phyloP scores from a whole-genome alignment of 2,888 invertebrate species.

The Phyllotreta striolata region DNA sequence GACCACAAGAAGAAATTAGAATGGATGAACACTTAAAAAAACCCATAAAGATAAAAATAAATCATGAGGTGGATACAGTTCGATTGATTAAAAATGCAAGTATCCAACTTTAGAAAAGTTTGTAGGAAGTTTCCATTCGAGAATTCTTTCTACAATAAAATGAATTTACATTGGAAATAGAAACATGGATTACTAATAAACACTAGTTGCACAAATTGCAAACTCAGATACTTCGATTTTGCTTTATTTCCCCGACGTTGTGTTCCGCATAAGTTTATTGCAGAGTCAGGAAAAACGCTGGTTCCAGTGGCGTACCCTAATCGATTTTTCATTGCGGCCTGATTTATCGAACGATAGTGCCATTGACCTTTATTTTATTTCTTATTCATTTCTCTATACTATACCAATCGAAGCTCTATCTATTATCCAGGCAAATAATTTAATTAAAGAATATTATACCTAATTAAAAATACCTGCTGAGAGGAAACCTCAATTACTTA shows the following conservation, averaged over 20 bases:
- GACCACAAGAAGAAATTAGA: too few relatives aligned
- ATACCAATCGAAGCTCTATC: too few relatives aligned
- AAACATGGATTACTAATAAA: slow-evolving; percentile 47
- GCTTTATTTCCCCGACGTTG: slow-evolving; percentile 53
- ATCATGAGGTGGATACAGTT: too few relatives aligned
- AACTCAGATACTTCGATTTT: slow-evolving; percentile 47
- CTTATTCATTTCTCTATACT: neutral
- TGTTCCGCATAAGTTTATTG: slow-evolving; percentile 52
- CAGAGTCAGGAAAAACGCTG: slow-evolving; percentile 49
- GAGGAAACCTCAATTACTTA: too few relatives aligned
- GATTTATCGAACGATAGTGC: slow-evolving; percentile 29
- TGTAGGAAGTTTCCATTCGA: too few relatives aligned
- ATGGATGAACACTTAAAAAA: too few relatives aligned
- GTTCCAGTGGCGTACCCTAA: slow-evolving; percentile 34
- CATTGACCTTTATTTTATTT: slow-evolving; percentile 37
- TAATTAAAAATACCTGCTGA: too few relatives aligned
- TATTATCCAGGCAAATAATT: too few relatives aligned
- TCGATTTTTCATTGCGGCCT: slow-evolving; percentile 28
- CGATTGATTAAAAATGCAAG: too few relatives aligned
- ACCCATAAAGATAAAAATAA: too few relatives aligned
- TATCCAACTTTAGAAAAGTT: too few relatives aligned
- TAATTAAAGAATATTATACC: too few relatives aligned
- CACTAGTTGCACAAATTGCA: slow-evolving; percentile 53
- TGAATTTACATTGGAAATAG: slow-evolving; percentile 40
- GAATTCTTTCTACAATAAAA: slow-evolving; percentile 22